Evolutionary conservation across 2,888 invertebrate genomes (phyloP), one percentile per base, ranked within the genome.

Genomic region (Drosophila antonietae): DNA sequence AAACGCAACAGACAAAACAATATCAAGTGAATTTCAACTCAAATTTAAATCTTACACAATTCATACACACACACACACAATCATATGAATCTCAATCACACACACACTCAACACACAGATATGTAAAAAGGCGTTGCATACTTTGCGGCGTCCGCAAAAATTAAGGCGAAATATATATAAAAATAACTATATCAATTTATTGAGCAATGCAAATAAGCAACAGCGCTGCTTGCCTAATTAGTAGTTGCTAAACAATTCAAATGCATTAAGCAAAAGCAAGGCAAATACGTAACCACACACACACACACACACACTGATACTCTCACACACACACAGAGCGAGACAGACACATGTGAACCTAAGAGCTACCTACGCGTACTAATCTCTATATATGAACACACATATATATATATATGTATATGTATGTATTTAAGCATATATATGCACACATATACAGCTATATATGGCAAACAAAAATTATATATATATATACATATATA

Each of bases 341-440:
- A 76, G 74, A 78, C 59, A 77, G 57, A 83, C 75, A 84, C 81
- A 81, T 79, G 84, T 81, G 84, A 84, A 84, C 87, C 89, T 83
- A 86, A 86, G 84, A 84, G 89, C 84, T 84, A 84, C 84, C 87
- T 84, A 84, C 88, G 88, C 89, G 86, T 84, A 84, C 84, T 84
- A 88, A 84, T 84, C 86, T 83, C 71, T 84, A 88, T 84, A 88
- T 74, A 69, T 71, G 72, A 63, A 80, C 68, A 78, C 61, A 74
- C 68, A 65, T 55, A 69, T 28, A 28, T 28, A 73, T 63, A 67
- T 39, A 56, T 67, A 71, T 60, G 66, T 65, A 65, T 49, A 66
- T 56, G 55, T 52, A 44, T 64, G 65, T 65, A 65, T 73, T 59
- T 68, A 78, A 41, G 52, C 23, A 49, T 52, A 71, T 47, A 57